Conservation (phyloP, 2,797 vertebrate genomes). For the Geotrypetes seraphini region DNA sequence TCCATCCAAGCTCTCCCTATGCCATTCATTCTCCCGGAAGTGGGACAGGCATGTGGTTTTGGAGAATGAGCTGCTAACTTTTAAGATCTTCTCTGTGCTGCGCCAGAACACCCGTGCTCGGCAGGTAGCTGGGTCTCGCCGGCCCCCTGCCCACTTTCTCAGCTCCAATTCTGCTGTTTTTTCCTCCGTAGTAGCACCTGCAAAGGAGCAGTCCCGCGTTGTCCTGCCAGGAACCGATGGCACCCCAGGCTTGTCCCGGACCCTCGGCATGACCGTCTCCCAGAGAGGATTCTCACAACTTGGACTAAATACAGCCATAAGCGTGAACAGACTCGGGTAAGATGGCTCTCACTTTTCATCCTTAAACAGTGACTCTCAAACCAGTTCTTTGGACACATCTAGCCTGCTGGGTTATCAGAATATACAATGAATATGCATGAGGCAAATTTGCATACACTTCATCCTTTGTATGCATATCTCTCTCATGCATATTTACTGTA, state of each 20-base stretch:
- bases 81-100: conserved; percentile 56
- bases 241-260: conserved; percentile 47
- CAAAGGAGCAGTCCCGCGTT: conserved; percentile 57
- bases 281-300: conserved; percentile 59
- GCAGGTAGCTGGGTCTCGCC: conserved; percentile 22
- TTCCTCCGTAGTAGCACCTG: conserved; percentile 54
- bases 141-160: conserved; percentile 35
- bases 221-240: conserved; percentile 60
- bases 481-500: too few relatives aligned
- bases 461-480: too few relatives aligned
- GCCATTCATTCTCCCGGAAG: conserved; percentile 44
- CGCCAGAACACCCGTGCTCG: conserved; percentile 32
- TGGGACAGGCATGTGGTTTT: conserved; percentile 57
- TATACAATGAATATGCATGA: too few relatives aligned
- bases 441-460: too few relatives aligned
- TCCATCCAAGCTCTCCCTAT: conserved; percentile 43
- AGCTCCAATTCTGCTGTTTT: conserved; percentile 53
- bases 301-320: conserved; percentile 41
- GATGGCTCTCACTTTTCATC: too few relatives aligned
- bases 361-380: too few relatives aligned
- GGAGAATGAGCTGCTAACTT: conserved; percentile 66
- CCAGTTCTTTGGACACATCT: too few relatives aligned
- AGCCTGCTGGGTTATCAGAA: too few relatives aligned
- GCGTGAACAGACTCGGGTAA: conserved; percentile 68
- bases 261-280: conserved; percentile 82